Evolutionary conservation across 2,113 vertebrate species (phyloP), one percentile per base, ranked within the genome.

Genomic region (Calcarius ornatus): DNA sequence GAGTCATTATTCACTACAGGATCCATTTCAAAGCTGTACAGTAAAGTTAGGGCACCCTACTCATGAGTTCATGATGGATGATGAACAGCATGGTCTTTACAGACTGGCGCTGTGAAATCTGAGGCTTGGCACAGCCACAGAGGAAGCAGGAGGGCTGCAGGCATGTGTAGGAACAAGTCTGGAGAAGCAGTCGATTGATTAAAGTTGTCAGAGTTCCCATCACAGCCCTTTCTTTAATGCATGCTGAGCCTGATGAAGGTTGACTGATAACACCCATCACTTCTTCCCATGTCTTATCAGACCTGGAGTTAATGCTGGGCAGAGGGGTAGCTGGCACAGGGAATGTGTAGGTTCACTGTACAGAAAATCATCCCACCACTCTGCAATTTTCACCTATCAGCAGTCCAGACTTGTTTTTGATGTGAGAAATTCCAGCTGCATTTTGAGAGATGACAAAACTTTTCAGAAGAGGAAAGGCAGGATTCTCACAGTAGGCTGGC

Each of bases 101-200:
- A 96, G 89, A 76, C 73, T 89, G 91, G 70, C 0, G 35, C 89
- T 95, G 53, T 95, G 95, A 92, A 96, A 95, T 94, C 78, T 87
- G 95, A 95, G 87, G 77, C 73, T 96, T 97, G 89, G 94, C 93
- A 96, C 86, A 92, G 73, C 65, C 93, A 92, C 96, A 96, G 89
- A 95, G 61, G 53, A 95, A 95, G 78, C 57, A 85, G 78, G 81
- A 95, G 86, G 88, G 47, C 91, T 97, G 66, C 37, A 95, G 42
- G 51, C 94, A 84, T 95, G 89, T 91, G 91, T 91, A 87, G 50
- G 68, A 95, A 65, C 75, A 80, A 91, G 84, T 92, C 89, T 96
- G 91, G 91, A 92, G 84, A 79, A 91, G 70, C 22, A 79, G 28
- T 71, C 92, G 87, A 89, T 92, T 94, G 94, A 94, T 95, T 94